phyloP scores from a whole-genome alignment of 2,888 invertebrate genomes.

The Luperina nickerlii region DNA sequence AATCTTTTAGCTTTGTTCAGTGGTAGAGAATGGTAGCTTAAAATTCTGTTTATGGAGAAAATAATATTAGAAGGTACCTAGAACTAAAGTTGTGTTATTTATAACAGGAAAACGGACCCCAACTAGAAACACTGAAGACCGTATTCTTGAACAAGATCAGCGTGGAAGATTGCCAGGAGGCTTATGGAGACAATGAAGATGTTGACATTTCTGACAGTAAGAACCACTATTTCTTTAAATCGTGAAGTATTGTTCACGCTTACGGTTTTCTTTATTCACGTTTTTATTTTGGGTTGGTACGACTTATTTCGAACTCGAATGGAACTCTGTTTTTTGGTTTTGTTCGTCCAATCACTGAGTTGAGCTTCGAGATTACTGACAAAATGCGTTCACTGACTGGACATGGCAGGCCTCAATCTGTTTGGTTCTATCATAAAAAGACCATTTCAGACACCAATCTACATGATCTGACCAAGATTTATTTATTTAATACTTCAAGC shows the following conservation, averaged over 20 bases:
- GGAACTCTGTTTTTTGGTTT: neutral
- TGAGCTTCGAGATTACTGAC: too few species aligned
- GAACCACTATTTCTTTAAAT: conserved; percentile 43
- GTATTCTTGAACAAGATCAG: conserved; percentile 73
- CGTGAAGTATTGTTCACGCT: neutral
- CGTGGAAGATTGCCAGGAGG: conserved; percentile 64
- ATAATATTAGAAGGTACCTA: neutral
- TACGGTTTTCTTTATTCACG: neutral
- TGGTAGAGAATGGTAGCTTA: too few species aligned
- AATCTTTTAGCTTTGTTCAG: neutral
- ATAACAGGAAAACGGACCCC: conserved; percentile 70
- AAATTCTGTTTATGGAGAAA: neutral
- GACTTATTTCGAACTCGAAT: neutral
- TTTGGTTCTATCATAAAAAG: neutral
- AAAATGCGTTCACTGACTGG: neutral
- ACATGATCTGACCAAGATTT: neutral
- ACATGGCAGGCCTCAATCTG: neutral
- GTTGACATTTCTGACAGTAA: conserved; percentile 75
- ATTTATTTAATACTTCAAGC: too few species aligned
- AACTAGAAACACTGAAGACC: conserved; percentile 71
- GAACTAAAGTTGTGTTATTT: neutral
- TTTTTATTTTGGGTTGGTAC: neutral
- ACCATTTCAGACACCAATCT: neutral
- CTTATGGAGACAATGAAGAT: conserved; percentile 52
- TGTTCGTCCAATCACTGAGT: neutral